A percentile compares a stretch with the other conserved stretches of the same genome.
phyloP scores from a whole-genome alignment of 1,140 invertebrate species.

The Lepidurus apus region DNA sequence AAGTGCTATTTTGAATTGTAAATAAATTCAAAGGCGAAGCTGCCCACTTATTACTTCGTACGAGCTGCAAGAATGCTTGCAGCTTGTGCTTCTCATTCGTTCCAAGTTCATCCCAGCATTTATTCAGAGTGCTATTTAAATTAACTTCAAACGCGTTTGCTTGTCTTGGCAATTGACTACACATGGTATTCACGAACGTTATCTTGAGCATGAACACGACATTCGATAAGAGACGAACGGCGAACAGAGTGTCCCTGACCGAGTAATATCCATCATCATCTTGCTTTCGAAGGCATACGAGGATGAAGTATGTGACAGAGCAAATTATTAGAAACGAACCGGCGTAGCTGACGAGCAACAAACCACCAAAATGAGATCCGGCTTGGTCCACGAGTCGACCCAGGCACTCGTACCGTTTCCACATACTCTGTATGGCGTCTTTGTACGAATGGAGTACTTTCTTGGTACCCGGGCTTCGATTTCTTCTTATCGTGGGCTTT shows the following conservation, averaged over 20 bases:
- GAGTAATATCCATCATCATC: neutral
- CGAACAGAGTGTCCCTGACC: neutral
- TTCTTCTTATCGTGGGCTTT: too few species aligned
- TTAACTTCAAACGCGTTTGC: neutral
- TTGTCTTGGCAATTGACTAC: neutral
- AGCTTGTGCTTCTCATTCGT: neutral
- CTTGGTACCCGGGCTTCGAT: too few species aligned
- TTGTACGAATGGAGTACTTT: too few species aligned
- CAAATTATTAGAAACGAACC: neutral
- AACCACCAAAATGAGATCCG: neutral
- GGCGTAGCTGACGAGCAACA: neutral
- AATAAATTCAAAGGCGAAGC: neutral
- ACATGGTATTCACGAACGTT: neutral
- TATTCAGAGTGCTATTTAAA: neutral
- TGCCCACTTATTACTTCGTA: neutral
- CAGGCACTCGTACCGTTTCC: neutral
- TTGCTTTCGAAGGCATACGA: neutral
- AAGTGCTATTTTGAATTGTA: neutral
- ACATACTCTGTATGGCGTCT: neutral
- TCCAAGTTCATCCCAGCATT: neutral
- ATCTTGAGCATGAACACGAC: neutral
- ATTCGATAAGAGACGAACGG: neutral
- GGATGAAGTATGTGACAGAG: neutral
- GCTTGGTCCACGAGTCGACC: neutral
- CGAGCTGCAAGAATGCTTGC: neutral